These are phyloP conservation scores for Drosophila phalerata DNA, from an alignment of 2,888 invertebrate species.

Conservation along the genomic window DNA sequence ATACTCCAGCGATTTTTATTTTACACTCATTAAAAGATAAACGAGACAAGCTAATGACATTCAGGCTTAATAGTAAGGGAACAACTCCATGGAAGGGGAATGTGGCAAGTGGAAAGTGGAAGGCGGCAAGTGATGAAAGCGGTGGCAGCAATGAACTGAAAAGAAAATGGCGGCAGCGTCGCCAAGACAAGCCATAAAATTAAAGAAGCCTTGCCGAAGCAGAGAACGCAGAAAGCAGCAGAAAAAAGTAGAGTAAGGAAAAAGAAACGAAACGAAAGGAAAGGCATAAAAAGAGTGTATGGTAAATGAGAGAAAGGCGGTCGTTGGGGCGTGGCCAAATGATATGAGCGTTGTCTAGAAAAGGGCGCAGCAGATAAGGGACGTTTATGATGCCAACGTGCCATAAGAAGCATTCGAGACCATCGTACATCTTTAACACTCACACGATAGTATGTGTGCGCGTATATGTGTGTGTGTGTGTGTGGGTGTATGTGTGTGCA, in stretches of 20 bases:
- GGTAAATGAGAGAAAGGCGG: constrained; percentile 41
- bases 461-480: constrained; percentile 10
- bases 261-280: constrained; percentile 15
- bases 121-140: constrained; percentile 62
- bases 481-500: constrained; percentile 35
- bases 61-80: constrained; percentile 63
- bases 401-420: constrained; percentile 44
- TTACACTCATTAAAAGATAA: constrained; percentile 81
- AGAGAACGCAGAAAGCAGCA: constrained; percentile 6
- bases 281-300: constrained; percentile 37
- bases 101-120: constrained; percentile 9
- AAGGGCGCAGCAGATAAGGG: constrained; percentile 69
- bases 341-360: constrained; percentile 57
- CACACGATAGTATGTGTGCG: constrained; percentile 9
- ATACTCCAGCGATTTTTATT: constrained; percentile 67
- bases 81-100: neutral
- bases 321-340: constrained; percentile 45
- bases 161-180: constrained; percentile 65
- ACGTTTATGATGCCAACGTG: constrained; percentile 77
- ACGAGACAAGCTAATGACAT: constrained; percentile 78
- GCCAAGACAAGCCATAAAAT: constrained; percentile 67
- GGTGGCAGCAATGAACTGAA: constrained; percentile 70
- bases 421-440: constrained; percentile 42
- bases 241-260: constrained; percentile 3
- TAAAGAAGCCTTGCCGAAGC: constrained; percentile 44